Percentiles rank a stretch among this genome's conserved stretches.
Evolutionary conservation across 2,888 invertebrate genomes (phyloP).

Genomic region (Therioaphis trifolii): DNA sequence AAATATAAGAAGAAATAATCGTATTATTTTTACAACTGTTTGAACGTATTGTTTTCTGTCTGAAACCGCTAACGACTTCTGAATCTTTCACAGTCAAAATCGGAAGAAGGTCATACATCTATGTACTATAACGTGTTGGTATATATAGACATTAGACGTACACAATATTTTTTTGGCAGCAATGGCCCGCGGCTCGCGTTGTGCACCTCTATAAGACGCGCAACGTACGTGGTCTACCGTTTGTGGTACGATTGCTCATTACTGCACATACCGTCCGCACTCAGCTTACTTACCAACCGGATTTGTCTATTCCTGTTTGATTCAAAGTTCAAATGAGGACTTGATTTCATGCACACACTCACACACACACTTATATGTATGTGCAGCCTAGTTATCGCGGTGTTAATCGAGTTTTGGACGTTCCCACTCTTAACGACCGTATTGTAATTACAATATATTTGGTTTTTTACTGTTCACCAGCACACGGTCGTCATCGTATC

Average conservation of each 20-base stretch:
- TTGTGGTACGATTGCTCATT: background rate
- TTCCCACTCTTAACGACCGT: background rate
- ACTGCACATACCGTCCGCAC: too few species aligned
- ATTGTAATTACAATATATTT: background rate
- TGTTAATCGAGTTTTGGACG: background rate
- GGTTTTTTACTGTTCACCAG: background rate
- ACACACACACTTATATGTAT: too few species aligned
- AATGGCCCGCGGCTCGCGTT: background rate
- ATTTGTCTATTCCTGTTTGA: background rate
- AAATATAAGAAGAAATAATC: too few species aligned
- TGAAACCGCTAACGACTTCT: background rate
- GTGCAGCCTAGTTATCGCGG: too few species aligned
- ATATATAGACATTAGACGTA: background rate
- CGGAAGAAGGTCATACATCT: background rate
- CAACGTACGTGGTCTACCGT: background rate
- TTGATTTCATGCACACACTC: background rate
- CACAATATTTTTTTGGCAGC: background rate
- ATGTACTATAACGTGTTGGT: too few species aligned
- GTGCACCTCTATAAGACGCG: too few species aligned
- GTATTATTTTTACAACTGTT: too few species aligned
- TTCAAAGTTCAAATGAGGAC: background rate
- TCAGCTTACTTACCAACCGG: conserved; percentile 6
- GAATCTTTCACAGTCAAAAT: background rate
- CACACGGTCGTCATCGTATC: background rate
- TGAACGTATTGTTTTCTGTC: background rate